Percentiles rank a stretch among this genome's conserved stretches.
phyloP scores from a whole-genome alignment of 2,888 invertebrate genomes.

The Plagodis pulveraria region DNA sequence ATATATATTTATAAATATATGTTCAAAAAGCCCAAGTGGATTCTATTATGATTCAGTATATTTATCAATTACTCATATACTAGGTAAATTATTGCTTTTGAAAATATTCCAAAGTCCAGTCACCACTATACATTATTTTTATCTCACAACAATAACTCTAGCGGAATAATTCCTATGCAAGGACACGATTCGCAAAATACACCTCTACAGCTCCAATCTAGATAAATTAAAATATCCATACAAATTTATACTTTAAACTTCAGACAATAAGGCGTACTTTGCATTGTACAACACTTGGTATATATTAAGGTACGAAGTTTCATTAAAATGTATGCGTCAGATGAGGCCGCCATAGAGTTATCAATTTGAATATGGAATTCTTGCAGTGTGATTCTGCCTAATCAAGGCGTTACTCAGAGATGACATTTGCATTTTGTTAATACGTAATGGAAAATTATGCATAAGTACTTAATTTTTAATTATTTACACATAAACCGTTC shows the following conservation, averaged over 20 bases:
- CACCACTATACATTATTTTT: no score
- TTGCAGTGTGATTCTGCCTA: conserved; percentile 11
- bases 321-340: conserved; percentile 28
- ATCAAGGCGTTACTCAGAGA: conserved; percentile 5
- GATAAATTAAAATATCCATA: conserved; percentile 3
- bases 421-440: background rate
- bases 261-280: conserved; percentile 6
- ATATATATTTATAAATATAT: no score
- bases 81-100: no score
- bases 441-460: no score
- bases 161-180: conserved; percentile 15
- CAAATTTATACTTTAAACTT: conserved; percentile 4
- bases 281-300: conserved; percentile 6
- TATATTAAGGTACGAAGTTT: conserved; percentile 18
- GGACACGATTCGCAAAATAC: conserved; percentile 6
- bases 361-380: conserved; percentile 11
- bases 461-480: no score
- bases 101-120: no score
- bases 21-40: no score
- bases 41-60: no score
- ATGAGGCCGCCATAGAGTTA: conserved; percentile 17
- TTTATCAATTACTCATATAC: no score
- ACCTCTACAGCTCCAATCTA: conserved; percentile 5
- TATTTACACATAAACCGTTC: no score
- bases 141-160: background rate